A percentile compares a stretch with the other conserved stretches of the same genome.
phyloP scores from a whole-genome alignment of 2,888 invertebrate species.

The Volucella inflata region DNA sequence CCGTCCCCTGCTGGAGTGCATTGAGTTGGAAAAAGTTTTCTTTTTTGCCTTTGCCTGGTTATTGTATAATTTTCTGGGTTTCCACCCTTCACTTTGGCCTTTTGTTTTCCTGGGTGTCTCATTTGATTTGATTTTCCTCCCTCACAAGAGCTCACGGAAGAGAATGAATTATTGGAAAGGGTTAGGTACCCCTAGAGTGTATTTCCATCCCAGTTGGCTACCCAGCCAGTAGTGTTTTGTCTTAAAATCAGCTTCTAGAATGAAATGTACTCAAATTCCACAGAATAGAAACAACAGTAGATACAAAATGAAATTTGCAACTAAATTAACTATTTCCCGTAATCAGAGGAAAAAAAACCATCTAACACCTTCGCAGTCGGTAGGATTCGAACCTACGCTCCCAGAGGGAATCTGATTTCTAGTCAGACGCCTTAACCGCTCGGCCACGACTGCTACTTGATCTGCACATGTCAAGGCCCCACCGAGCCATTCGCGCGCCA shows the following conservation, averaged over 20 bases:
- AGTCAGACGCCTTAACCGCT: conserved; percentile 76
- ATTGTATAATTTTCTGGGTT: conserved; percentile 34
- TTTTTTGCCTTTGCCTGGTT: conserved; percentile 22
- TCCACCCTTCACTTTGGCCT: background rate
- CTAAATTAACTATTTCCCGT: background rate
- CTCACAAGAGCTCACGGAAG: conserved; percentile 13
- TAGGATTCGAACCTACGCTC: conserved; percentile 79
- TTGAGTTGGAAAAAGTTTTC: conserved; percentile 65
- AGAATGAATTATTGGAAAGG: conserved; percentile 3
- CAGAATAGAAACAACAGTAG: conserved; percentile 3
- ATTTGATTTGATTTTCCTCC: conserved; percentile 47
- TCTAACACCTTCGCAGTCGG: conserved; percentile 76
- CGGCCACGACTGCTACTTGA: conserved; percentile 73
- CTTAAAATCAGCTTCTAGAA: too few relatives aligned
- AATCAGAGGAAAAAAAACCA: background rate
- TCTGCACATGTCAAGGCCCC: accelerated
- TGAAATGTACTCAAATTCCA: conserved; percentile 40
- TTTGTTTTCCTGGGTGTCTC: background rate
- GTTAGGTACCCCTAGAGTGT: too few relatives aligned
- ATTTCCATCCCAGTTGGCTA: too few relatives aligned
- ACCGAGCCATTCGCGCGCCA: too few relatives aligned
- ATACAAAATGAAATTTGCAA: conserved; percentile 30
- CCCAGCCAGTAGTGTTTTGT: too few relatives aligned
- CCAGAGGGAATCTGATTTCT: conserved; percentile 76
- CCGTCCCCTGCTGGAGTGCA: conserved; percentile 10